Evolutionary conservation across 1,140 invertebrate genomes (phyloP), one percentile per base, ranked within the genome.

Genomic region (Drosophila nasuta): DNA sequence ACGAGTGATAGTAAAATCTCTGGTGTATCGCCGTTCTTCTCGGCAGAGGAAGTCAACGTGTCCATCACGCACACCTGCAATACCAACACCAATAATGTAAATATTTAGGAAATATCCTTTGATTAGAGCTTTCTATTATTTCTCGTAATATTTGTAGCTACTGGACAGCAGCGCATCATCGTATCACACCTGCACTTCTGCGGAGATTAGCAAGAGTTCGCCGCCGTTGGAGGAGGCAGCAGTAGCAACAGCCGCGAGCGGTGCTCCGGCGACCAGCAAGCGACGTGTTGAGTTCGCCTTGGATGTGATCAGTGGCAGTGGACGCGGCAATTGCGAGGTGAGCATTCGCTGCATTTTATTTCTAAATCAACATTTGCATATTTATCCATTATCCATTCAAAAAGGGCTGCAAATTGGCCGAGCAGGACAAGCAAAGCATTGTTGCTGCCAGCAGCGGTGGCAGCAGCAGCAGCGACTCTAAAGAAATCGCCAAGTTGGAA

Each of bases 11-110:
- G 92, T 46, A 90, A 88, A 63, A 88, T 94, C 17, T 94, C 93
- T 33, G 94, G 94, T 0, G 89, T 94, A 3, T 92, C 90, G 2
- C 93, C 93, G 1, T 94, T 93, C 71, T 92, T 93, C 48, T 93
- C 93, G 0, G 93, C 93, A 1, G 93, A 94, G 75, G 92, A 91
- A 49, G 90, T 90, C 25, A 92, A 92, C 38, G 77, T 92, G 1
- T 88, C 85, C 0, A 71, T 83, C 35, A 81, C 71, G 64, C 86
- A 79, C 11, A 91, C 87, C 1, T 90, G 87, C 62, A 75, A 76
- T 0, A 52, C 63, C 2, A 77, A 82, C 11, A 38, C 10, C 10
- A 69, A 49, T 4, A 81, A 87, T 65, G 86, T 90, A 54, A 52
- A 52, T 65, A 6, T 17, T 7, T 1, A 3, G 20, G 20, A 25